phyloP scores from a whole-genome alignment of 2,797 vertebrate genomes.

The Lemur catta region DNA sequence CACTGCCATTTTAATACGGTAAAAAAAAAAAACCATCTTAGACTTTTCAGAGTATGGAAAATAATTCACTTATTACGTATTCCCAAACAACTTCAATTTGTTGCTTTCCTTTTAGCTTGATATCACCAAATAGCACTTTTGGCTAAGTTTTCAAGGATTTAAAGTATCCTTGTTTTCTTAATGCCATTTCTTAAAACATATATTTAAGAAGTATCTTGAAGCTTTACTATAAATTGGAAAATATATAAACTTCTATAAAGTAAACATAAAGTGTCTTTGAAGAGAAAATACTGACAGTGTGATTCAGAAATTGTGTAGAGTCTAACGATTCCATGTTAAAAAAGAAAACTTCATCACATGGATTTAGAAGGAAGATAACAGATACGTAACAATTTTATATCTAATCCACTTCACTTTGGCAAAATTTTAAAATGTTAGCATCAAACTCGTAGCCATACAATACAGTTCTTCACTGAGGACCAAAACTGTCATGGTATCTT shows the following conservation, averaged over 20 bases:
- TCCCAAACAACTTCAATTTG: not conserved
- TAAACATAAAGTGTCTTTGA: not conserved
- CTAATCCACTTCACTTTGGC: not conserved
- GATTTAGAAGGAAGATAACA: not conserved
- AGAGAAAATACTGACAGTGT: not conserved
- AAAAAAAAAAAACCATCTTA: not conserved
- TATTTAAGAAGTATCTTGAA: not conserved
- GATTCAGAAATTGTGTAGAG: not conserved
- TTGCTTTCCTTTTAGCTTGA: not conserved
- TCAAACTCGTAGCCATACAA: not conserved
- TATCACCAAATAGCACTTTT: not conserved
- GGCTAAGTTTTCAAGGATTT: constrained; percentile 16
- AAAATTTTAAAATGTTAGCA: not conserved
- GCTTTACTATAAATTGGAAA: not conserved
- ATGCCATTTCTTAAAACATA: not conserved
- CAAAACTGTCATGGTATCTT: not conserved
- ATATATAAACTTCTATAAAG: not conserved
- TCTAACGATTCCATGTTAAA: not conserved
- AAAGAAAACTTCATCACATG: not conserved
- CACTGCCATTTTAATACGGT: not conserved
- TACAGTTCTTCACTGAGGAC: not conserved
- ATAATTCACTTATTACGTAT: not conserved
- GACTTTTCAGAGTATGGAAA: not conserved
- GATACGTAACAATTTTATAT: not conserved
- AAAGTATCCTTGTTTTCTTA: constrained; percentile 4